A percentile compares a stretch with the other conserved stretches of the same genome.
phyloP scores from a whole-genome alignment of 2,113 vertebrate genomes.

The Platichthys stellatus region DNA sequence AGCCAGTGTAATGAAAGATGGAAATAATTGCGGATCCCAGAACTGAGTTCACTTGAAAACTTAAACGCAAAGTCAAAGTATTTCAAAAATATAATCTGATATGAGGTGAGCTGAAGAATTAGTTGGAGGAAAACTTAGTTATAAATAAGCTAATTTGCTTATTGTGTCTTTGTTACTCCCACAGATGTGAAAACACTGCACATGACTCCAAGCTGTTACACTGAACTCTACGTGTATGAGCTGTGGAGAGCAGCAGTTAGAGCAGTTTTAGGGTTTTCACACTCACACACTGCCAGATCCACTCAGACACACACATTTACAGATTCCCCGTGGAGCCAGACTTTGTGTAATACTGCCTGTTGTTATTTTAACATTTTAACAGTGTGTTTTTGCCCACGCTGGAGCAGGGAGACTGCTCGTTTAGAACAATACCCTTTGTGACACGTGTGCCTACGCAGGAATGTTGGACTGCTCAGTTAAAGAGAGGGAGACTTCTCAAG shows the following conservation, averaged over 20 bases:
- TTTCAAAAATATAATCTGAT: neutral
- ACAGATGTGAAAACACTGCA: conserved; percentile 31
- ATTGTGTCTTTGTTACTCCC: conserved; percentile 9
- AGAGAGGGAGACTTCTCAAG: no score
- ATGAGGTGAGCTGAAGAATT: conserved; percentile 2
- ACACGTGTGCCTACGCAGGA: neutral
- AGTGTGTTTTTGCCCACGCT: neutral
- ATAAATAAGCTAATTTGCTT: conserved; percentile 11
- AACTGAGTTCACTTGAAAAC: neutral
- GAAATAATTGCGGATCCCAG: conserved; percentile 15
- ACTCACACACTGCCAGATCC: neutral
- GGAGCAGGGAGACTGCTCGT: neutral
- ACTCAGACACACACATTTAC: neutral
- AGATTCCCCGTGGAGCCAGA: neutral
- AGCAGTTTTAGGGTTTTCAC: neutral
- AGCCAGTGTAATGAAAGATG: neutral
- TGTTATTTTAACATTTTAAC: neutral
- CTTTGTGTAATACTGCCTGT: neutral
- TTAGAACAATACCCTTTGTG: neutral
- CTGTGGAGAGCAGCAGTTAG: neutral
- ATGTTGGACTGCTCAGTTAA: neutral
- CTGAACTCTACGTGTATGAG: conserved; percentile 4
- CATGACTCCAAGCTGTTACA: conserved; percentile 32
- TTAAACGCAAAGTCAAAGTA: neutral
- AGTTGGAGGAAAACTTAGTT: neutral